These are phyloP conservation scores for Cnemophilus loriae DNA, from an alignment of 2,113 vertebrate species.

Conservation along the genomic window DNA sequence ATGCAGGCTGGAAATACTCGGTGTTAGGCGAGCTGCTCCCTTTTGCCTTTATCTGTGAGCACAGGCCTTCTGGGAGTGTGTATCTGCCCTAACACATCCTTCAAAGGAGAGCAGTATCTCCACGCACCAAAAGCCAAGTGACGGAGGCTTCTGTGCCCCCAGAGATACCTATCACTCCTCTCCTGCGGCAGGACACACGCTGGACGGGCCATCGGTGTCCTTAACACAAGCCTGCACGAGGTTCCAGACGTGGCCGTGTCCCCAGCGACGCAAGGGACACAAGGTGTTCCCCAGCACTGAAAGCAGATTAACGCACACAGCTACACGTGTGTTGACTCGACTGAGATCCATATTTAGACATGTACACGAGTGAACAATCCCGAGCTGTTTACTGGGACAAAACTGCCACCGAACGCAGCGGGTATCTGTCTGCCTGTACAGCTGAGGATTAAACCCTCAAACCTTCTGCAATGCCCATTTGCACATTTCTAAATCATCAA, in stretches of 20 bases:
- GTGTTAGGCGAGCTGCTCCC: not conserved
- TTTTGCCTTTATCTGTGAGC: constrained; percentile 36
- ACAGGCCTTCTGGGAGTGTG: not conserved
- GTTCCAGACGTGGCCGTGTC: not conserved
- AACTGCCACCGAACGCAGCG: not conserved
- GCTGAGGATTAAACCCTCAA: not conserved
- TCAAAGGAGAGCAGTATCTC: constrained; percentile 16
- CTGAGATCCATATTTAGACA: not conserved
- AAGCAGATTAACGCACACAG: not conserved
- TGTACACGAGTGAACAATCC: not conserved
- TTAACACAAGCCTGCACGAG: rapidly evolving
- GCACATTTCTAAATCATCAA: not conserved
- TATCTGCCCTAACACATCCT: not conserved
- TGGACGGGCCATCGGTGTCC: not conserved
- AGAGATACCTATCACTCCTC: not conserved
- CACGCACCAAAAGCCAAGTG: not conserved
- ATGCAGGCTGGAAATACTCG: not conserved
- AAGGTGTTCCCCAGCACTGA: not conserved
- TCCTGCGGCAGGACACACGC: rapidly evolving
- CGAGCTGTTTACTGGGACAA: not conserved
- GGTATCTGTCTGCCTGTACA: not conserved
- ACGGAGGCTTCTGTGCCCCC: not conserved
- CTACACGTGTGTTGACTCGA: not conserved
- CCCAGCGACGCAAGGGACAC: not conserved
- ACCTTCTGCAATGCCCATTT: not conserved